Conservation (phyloP, 2,113 vertebrate genomes). For the Campylorhamphus procurvoides region DNA sequence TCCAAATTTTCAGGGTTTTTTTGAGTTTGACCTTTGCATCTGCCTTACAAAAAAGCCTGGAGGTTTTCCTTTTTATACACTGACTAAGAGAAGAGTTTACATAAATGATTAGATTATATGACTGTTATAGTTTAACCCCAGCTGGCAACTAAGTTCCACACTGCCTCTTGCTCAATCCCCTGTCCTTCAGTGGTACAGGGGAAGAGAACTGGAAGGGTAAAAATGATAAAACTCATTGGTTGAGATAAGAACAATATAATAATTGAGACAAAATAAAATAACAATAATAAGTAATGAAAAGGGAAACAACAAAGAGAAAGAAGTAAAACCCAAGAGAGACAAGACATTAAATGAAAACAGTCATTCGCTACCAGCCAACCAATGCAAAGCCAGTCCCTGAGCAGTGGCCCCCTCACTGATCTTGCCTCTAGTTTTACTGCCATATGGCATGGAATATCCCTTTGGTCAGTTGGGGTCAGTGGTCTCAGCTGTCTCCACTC, state of each 20-base stretch:
- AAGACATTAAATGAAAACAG: not conserved
- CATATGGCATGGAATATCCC: not conserved
- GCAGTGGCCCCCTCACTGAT: accelerated
- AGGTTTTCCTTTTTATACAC: not conserved
- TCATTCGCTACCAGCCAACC: not conserved
- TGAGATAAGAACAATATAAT: not conserved
- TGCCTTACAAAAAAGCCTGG: not conserved
- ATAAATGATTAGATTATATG: not conserved
- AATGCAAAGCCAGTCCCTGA: not conserved
- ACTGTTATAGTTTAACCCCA: not conserved
- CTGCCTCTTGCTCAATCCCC: not conserved
- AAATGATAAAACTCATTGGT: not conserved
- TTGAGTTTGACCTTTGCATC: not conserved
- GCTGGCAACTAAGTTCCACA: not conserved
- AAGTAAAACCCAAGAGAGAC: not conserved
- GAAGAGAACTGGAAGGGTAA: not conserved
- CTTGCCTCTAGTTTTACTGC: not conserved
- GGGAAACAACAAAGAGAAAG: not conserved
- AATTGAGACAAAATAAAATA: not conserved
- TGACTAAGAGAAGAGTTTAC: not conserved
- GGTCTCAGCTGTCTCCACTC: not conserved
- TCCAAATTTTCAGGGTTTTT: not conserved
- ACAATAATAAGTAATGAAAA: not conserved
- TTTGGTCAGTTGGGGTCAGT: not conserved
- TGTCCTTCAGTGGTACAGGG: not conserved